Base-by-base conservation (phyloP, 1,140 invertebrate genomes). In the Cyclargus thomasi region DNA sequence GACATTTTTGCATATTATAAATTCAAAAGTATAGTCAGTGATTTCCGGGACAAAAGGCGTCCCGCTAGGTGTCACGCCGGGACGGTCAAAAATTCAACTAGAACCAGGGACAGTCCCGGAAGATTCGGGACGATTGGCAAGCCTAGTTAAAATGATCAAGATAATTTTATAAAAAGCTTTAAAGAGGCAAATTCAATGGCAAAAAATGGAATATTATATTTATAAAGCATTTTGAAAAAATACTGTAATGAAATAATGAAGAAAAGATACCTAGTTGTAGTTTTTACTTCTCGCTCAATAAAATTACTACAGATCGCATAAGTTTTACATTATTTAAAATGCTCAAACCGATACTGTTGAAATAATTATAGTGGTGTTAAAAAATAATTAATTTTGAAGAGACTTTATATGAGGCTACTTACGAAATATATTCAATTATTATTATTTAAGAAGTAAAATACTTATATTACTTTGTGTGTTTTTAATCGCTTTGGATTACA, bases 371-470 rank as follows among this genome's bases (percentile, higher is more conserved):
- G 53, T 18, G 10, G 6, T 20, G 20, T 21, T 59, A 20, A 10
- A 11, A 11, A 21, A 7, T 59, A 10, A n/a, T 10, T 11, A 59
- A 21, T 22, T 59, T 59, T 1, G 18, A 59, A 4, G 18, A 21
- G 20, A 2, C 18, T 59, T 59, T 59, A 59, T 21, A 21, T 59
- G 55, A 59, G 55, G 55, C 55, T 59, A 59, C 6, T 11, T 7
- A 59, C 21, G 14, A 11, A 47, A 16, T 47, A 47, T 14, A 11
- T 47, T 47, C 0, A 59, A 59, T 59, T 59, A 59, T 59, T 22
- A 59, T 59, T 59, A 59, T 59, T 22, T 59, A 59, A 18, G 21
- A 59, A 59, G 55, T 59, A 59, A 18, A 21, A 21, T 59, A 21
- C 21, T 21, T 22, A 21, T n/a, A 55, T 55, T 55, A 55, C 53